Evolutionary conservation across 2,113 vertebrate species (phyloP).

Genomic region (Rhipidura dahli): DNA sequence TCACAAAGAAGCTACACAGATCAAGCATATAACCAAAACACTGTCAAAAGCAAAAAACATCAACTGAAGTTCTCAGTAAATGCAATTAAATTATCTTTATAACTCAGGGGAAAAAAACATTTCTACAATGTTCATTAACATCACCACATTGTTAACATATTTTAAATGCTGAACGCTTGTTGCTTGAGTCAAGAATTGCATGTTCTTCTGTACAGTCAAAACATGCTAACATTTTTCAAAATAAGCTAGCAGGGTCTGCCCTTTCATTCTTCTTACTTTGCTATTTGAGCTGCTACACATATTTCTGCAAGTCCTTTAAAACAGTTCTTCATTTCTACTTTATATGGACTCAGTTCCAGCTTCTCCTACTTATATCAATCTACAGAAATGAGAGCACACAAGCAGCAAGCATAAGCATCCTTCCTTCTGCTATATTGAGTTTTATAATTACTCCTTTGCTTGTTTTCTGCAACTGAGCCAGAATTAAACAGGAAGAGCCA

Average conservation of each 20-base stretch:
- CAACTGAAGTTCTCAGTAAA: not conserved
- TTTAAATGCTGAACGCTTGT: not conserved
- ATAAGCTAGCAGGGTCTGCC: not conserved
- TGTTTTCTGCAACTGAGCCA: not conserved
- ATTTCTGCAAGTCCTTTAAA: not conserved
- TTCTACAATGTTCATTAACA: not conserved
- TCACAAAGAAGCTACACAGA: not conserved
- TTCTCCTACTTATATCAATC: not conserved
- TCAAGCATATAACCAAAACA: not conserved
- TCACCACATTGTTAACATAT: not conserved
- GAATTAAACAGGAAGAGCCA: not conserved
- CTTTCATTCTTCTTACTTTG: not conserved
- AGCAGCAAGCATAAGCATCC: not conserved
- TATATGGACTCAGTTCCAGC: not conserved
- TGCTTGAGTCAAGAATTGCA: not conserved
- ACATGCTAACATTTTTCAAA: not conserved
- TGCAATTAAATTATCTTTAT: not conserved
- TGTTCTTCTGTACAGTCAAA: conserved; percentile 15
- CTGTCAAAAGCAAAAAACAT: not conserved
- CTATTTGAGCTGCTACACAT: not conserved
- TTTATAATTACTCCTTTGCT: not conserved
- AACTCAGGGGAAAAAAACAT: not conserved
- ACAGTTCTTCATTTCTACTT: not conserved
- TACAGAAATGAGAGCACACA: not conserved
- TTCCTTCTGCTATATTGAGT: not conserved